Base-by-base conservation (phyloP, 2,113 vertebrate genomes). In the Romanogobio albipinnatus region DNA sequence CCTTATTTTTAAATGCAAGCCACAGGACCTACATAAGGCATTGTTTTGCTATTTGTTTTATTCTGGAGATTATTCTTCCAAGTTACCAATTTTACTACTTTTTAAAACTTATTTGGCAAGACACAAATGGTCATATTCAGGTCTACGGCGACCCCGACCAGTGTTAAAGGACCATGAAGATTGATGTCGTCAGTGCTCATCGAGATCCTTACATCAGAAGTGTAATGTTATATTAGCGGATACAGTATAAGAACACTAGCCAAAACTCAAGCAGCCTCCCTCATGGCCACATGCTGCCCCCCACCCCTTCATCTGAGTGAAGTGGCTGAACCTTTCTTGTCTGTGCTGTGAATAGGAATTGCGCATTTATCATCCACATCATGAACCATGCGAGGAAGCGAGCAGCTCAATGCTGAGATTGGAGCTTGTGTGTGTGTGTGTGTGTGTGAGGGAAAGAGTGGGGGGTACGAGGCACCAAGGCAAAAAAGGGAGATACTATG, bases 401-500 rank as follows among this genome's bases (percentile, higher is more conserved):
- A 85, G 83, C 81, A 76, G 73, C 85, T 84, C 77, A 87, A 73
- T 47, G 15, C 85, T 87, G 83, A 76, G 88, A 83, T 81, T 82
- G 79, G 56, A 86, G 86, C 68, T 82, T 80, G 83, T 14, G 76
- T 36, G 47, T 75, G 68, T 86, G 66, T 43, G 43, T 79, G 26
- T 85, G 58, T 82, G 86, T 85, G 84, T 45, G 24, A 47, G 76
- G 76, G 83, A 77, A 70, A 43, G 83, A 84, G 84, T 73, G 70
- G 80, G 83, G 82, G 71, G 56, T 73, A 83, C 76, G 79, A 82
- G 85, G 79, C 71, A 83, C 70, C 53, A 71, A 73, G 68, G 82
- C 79, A 81, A 85, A 79, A 86, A 83, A 61, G 79, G 80, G 89
- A 90, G 91, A 93, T 89, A 83, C 78, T 90, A 92, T 88, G 90